Conservation (phyloP, 2,888 invertebrate species). For the Drosophila phalerata region DNA sequence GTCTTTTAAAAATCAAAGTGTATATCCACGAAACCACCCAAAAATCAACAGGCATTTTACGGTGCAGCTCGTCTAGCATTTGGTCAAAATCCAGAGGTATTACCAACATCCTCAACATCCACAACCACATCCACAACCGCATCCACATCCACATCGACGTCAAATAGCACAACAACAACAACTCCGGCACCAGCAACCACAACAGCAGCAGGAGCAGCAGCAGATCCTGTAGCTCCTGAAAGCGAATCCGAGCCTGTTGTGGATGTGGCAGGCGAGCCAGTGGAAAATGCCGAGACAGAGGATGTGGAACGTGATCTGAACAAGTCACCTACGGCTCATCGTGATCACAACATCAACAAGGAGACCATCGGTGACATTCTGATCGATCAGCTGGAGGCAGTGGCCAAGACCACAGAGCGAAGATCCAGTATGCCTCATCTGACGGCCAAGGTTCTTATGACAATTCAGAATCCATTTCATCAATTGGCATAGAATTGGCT, state of each 20-base stretch:
- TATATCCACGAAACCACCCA: slow-evolving; percentile 78
- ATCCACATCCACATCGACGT: slow-evolving; percentile 45
- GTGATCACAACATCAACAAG: slow-evolving; percentile 75
- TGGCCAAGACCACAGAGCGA: slow-evolving; percentile 79
- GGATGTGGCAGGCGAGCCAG: slow-evolving; percentile 52
- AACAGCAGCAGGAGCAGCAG: slow-evolving; percentile 45
- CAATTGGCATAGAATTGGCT: slow-evolving; percentile 67
- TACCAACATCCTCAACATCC: slow-evolving; percentile 81
- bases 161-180: slow-evolving; percentile 62
- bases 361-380: slow-evolving; percentile 79
- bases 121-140: slow-evolving; percentile 65
- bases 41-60: slow-evolving; percentile 87
- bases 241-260: slow-evolving; percentile 32
- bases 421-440: slow-evolving; percentile 76
- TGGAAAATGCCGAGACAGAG: slow-evolving; percentile 46
- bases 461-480: slow-evolving; percentile 22
- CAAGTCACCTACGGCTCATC: slow-evolving; percentile 50
- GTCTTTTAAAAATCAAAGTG: slow-evolving; percentile 76
- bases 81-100: slow-evolving; percentile 86
- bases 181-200: slow-evolving; percentile 54
- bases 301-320: slow-evolving; percentile 51
- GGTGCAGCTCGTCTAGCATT: slow-evolving; percentile 88
- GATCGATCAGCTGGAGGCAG: slow-evolving; percentile 74
- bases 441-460: slow-evolving; percentile 84
- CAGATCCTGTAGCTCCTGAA: slow-evolving; percentile 24